Conservation (phyloP, 1,140 invertebrate genomes). For the Mactra quadrangularis region DNA sequence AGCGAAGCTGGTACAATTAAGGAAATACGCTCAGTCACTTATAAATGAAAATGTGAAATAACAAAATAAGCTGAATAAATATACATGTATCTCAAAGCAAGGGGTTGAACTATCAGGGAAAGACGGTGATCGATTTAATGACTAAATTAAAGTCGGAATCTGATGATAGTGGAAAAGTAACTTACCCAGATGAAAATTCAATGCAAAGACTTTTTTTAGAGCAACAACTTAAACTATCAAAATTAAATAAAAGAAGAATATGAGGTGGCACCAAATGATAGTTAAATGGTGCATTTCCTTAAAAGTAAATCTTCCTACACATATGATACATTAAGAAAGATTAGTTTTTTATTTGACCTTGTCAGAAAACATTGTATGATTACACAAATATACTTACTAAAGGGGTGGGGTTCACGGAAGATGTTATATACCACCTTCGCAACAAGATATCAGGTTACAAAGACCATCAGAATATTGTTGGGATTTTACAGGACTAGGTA, state of each 20-base stretch:
- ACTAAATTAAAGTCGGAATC: not conserved
- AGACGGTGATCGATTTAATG: not conserved
- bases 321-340: slow-evolving; percentile 30
- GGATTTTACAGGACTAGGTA: not conserved
- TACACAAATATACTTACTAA: slow-evolving; percentile 37
- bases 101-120: not conserved
- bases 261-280: slow-evolving; percentile 56
- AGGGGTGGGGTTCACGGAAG: not conserved
- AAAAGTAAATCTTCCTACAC: slow-evolving; percentile 1
- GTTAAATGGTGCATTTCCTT: slow-evolving; percentile 55
- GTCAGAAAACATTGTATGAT: slow-evolving; percentile 42
- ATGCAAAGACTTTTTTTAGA: slow-evolving; percentile 51
- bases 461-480: not conserved
- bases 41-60: not conserved
- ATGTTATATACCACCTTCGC: not conserved
- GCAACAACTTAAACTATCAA: slow-evolving; percentile 18
- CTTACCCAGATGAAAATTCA: slow-evolving; percentile 22
- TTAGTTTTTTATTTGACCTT: slow-evolving; percentile 47
- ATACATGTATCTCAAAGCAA: not conserved
- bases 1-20: not conserved
- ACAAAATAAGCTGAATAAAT: not conserved
- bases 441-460: not conserved
- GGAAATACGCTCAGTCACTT: not conserved
- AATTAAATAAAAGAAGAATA: slow-evolving; percentile 11
- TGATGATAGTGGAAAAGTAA: too few species aligned